A percentile compares a stretch with the other conserved stretches of the same genome.
Evolutionary conservation across 2,113 vertebrate species (phyloP).

Genomic region (Notechis scutatus): DNA sequence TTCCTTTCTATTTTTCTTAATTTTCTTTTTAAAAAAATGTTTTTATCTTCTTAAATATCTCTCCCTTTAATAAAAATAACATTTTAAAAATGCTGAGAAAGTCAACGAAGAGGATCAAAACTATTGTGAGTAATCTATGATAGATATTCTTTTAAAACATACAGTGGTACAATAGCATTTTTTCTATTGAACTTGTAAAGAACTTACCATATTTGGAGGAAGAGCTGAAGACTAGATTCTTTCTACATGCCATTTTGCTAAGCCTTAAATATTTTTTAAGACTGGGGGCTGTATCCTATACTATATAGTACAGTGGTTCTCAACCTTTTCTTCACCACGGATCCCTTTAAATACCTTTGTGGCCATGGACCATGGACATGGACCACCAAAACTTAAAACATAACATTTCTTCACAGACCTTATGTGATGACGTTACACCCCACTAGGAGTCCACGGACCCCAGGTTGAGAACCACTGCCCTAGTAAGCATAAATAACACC

Average conservation of each 20-base stretch:
- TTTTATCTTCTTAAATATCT: neutral
- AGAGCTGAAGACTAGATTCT: neutral
- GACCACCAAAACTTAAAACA: neutral
- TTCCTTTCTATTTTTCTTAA: neutral
- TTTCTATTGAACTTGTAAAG: neutral
- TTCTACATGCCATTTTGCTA: neutral
- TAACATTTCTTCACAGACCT: neutral
- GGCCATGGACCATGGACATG: neutral
- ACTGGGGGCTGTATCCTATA: too few relatives aligned
- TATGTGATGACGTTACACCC: neutral
- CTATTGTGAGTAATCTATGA: neutral
- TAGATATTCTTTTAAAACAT: neutral
- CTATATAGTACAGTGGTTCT: neutral
- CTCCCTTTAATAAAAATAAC: neutral
- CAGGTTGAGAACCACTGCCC: neutral
- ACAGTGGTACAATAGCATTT: neutral
- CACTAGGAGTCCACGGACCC: neutral
- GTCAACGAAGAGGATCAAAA: neutral
- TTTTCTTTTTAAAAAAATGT: neutral
- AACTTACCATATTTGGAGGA: neutral
- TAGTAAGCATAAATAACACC: neutral
- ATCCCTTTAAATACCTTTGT: neutral
- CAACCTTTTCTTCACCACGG: neutral
- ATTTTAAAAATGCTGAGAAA: neutral
- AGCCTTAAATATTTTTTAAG: neutral